Evolutionary conservation across 2,113 vertebrate genomes (phyloP).

Genomic region (Procapra przewalskii): DNA sequence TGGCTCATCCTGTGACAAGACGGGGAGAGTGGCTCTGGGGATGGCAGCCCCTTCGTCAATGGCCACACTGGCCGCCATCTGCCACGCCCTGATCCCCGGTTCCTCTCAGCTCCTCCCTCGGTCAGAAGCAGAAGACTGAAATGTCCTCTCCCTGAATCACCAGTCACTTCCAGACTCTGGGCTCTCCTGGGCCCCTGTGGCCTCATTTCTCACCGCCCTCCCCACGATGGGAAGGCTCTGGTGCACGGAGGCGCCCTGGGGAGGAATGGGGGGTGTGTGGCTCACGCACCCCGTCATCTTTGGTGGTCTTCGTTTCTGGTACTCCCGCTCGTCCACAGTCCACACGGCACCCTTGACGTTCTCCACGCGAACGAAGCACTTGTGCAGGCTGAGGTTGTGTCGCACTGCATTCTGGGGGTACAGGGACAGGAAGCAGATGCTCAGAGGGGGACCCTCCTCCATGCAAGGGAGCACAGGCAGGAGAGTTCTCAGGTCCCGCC

Average conservation of each 20-base stretch:
- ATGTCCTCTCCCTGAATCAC: neutral
- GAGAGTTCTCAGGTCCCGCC: neutral
- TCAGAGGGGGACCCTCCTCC: neutral
- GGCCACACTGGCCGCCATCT: neutral
- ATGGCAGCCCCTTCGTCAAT: neutral
- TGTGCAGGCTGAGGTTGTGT: conserved; percentile 99
- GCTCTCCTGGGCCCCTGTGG: conserved; percentile 55
- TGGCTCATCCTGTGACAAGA: neutral
- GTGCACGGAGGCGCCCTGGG: neutral
- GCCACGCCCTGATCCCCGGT: neutral
- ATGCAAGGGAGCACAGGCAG: fast-evolving
- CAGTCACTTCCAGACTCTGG: neutral
- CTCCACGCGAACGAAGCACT: conserved; percentile 99
- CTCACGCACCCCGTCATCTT: conserved; percentile 96
- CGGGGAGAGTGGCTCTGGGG: too few species aligned
- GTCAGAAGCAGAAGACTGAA: neutral
- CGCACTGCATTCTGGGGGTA: conserved; percentile 93
- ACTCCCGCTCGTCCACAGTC: conserved; percentile 99
- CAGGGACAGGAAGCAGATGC: neutral
- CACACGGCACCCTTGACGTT: conserved; percentile 99
- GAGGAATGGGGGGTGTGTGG: neutral
- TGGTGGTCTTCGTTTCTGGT: conserved; percentile 99
- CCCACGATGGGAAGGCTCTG: neutral
- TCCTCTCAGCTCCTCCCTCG: neutral
- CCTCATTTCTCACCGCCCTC: conserved; percentile 59